Conservation (phyloP, 2,797 vertebrate species). For the Arnoldichthys spilopterus region DNA sequence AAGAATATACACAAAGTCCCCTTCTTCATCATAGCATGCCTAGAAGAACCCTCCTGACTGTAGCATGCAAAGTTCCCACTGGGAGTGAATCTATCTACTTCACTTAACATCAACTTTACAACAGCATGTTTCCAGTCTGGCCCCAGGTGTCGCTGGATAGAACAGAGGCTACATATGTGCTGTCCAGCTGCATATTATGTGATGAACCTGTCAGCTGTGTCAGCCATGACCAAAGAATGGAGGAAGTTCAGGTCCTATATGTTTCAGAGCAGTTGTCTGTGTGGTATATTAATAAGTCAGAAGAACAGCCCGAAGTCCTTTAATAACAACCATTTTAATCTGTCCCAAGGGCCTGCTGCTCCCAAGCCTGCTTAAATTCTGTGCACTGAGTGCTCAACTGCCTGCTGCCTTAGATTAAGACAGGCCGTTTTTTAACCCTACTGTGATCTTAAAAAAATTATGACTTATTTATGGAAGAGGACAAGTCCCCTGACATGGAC, state of each 20-base stretch:
- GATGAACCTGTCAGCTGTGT: conserved; percentile 28
- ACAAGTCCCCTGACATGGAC: conserved; percentile 33
- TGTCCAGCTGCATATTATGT: conserved; percentile 14
- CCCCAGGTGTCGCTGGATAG: conserved; percentile 7
- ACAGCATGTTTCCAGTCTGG: conserved; percentile 1
- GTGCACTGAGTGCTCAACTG: conserved; percentile 10
- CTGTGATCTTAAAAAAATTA: conserved; percentile 56
- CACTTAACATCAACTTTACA: conserved; percentile 20
- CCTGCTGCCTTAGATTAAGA: conserved; percentile 43
- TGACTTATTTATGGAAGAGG: conserved; percentile 55
- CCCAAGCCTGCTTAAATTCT: conserved; percentile 25
- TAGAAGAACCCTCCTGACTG: not conserved
- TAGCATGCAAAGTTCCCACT: not conserved
- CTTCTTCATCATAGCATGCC: not conserved
- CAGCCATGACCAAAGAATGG: conserved; percentile 16
- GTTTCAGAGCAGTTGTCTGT: conserved; percentile 8
- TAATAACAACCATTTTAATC: conserved; percentile 57
- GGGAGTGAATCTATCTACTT: conserved; percentile 3
- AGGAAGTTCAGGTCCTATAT: conserved; percentile 4
- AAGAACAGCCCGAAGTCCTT: conserved; percentile 54
- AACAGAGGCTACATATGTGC: not conserved
- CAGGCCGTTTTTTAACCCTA: conserved; percentile 19
- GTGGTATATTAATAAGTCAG: conserved; percentile 56
- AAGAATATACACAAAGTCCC: not conserved
- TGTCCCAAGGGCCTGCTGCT: conserved; percentile 46